Evolutionary conservation across 2,797 vertebrate genomes (phyloP).

Genomic region (Brachyalestes nurse): DNA sequence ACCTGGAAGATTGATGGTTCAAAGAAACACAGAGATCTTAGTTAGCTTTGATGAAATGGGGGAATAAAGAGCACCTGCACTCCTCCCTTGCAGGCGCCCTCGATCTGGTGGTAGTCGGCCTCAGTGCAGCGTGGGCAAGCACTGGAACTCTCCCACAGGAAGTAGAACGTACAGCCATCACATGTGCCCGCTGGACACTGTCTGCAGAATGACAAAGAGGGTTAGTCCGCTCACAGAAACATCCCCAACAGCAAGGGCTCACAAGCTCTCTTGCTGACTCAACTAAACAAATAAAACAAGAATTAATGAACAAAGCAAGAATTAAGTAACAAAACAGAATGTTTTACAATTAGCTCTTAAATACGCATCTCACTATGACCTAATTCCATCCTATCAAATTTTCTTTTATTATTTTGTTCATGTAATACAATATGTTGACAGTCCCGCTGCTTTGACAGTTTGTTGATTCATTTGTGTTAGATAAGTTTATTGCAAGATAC

Average conservation of each 20-base stretch:
- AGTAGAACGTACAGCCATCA: slow-evolving; percentile 91
- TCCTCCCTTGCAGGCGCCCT: slow-evolving; percentile 90
- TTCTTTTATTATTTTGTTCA: too few relatives aligned
- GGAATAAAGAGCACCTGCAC: slow-evolving; percentile 80
- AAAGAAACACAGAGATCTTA: slow-evolving; percentile 2
- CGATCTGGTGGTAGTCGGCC: slow-evolving; percentile 91
- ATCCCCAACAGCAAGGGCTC: background rate
- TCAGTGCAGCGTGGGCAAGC: slow-evolving; percentile 92
- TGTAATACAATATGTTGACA: too few relatives aligned
- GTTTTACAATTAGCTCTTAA: too few relatives aligned
- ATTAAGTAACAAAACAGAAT: too few relatives aligned
- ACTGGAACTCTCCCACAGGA: slow-evolving; percentile 93
- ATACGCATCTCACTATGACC: too few relatives aligned
- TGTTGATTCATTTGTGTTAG: too few relatives aligned
- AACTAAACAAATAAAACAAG: background rate
- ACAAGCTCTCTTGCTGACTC: background rate
- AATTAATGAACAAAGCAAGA: too few relatives aligned
- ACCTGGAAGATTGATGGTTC: slow-evolving; percentile 9
- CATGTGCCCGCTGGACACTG: slow-evolving; percentile 93
- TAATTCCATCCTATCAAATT: too few relatives aligned
- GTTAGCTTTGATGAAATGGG: background rate
- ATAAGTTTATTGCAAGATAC: too few relatives aligned
- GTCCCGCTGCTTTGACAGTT: too few relatives aligned
- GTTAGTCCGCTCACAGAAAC: background rate
- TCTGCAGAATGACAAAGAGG: slow-evolving; percentile 69